Evolutionary conservation across 2,113 vertebrate genomes (phyloP), one percentile per base, ranked within the genome.

Genomic region (Acinonyx jubatus): DNA sequence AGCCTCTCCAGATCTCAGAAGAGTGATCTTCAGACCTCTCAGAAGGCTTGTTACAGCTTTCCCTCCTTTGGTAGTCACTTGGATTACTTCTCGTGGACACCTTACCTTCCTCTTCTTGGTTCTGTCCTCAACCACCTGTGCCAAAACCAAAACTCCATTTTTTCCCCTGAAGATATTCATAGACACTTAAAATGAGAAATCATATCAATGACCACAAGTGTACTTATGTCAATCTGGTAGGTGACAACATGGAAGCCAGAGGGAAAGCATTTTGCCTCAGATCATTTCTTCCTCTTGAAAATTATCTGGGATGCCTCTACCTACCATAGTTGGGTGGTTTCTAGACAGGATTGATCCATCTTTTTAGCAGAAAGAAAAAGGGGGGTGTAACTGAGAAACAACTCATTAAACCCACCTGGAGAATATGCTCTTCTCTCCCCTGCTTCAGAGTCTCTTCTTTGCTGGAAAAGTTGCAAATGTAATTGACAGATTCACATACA

Each of bases 401-500:
- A 10, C 0, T 74, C 18, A 4, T 33, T 18, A 82, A 82, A 23
- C 76, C 5, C 6, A 1, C 14, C 55, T 31, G 18, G 45, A 55
- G 21, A 73, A 66, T 4, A 14, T 12, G 16, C 3, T 31, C 16
- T 55, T 61, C 38, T 48, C 57, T 57, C 21, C 57, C 45, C 25
- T 15, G 8, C 52, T 29, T 83, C 38, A 31, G 38, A 9, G 18
- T n/a, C 52, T 71, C 5, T 31, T 66, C n/a, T 27, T 61, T 45
- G 19, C 12, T 12, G n/a, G 21, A 33, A n/a, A 15, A 7, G 4
- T 57, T 3, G 25, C 4, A 65, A 38, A 23, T 21, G n/a, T 7
- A 11, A 41, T 8, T 38, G 41, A 25, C 0, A 3, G 76, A 7
- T 31, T 83, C 41, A 52, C 2, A 0, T 27, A 45, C 5, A 0